A percentile compares a stretch with the other conserved stretches of the same genome.
phyloP scores from a whole-genome alignment of 2,888 invertebrate species.

The Macrosiphum euphorbiae region DNA sequence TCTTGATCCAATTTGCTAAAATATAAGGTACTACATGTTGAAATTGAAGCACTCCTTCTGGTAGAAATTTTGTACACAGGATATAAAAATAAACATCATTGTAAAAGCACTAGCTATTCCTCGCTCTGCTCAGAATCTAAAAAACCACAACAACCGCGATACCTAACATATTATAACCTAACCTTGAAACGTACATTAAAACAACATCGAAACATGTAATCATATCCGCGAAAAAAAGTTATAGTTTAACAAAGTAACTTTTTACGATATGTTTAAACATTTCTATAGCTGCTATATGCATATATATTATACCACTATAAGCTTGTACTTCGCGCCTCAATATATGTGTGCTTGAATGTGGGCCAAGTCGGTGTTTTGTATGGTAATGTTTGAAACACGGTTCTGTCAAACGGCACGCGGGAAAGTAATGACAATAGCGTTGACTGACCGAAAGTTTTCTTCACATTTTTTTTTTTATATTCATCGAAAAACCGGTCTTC shows the following conservation, averaged over 20 bases:
- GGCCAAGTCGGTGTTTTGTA: slow-evolving; percentile 24
- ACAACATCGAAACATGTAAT: neutral
- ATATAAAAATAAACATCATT: no score
- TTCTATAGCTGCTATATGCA: neutral
- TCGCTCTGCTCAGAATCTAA: no score
- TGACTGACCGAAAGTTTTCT: slow-evolving; percentile 59
- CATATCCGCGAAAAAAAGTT: neutral
- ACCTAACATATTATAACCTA: neutral
- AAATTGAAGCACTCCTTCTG: no score
- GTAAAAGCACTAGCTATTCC: no score
- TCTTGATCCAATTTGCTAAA: no score
- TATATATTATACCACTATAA: neutral
- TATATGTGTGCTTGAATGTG: neutral
- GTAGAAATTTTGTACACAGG: no score
- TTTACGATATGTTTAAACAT: slow-evolving; percentile 5
- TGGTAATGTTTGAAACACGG: slow-evolving; percentile 39
- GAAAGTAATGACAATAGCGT: slow-evolving; percentile 52
- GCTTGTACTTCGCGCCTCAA: neutral
- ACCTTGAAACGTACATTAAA: neutral
- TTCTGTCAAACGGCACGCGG: slow-evolving; percentile 36
- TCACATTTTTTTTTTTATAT: slow-evolving; percentile 14
- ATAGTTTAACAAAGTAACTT: slow-evolving; percentile 9
- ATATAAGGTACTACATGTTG: no score
- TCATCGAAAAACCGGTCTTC: slow-evolving; percentile 55
- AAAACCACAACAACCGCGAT: no score